These are phyloP conservation scores for Scaptomyza polygonia DNA, from an alignment of 2,888 invertebrate genomes.

Conservation along the genomic window DNA sequence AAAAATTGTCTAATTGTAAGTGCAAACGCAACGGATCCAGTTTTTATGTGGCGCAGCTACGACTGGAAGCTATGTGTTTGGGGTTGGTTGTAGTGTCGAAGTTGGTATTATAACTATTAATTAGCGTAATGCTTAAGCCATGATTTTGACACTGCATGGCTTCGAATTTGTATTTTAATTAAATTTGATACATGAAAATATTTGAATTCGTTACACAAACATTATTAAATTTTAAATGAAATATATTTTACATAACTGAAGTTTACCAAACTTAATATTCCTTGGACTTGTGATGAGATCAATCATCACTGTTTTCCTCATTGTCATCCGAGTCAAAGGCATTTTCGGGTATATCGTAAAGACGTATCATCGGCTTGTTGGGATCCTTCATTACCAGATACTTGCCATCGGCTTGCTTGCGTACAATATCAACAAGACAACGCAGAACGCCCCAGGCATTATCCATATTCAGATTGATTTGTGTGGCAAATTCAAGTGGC, in stretches of 20 bases:
- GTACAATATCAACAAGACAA: constrained; percentile 98
- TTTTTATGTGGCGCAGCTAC: background rate
- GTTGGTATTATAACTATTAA: too few species aligned
- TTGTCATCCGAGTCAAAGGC: constrained; percentile 95
- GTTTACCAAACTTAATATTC: background rate
- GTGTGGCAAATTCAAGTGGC: constrained; percentile 98
- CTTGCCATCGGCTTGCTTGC: constrained; percentile 98
- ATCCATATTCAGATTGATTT: constrained; percentile 99
- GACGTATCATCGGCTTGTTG: constrained; percentile 98
- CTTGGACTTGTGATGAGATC: constrained; percentile 10
- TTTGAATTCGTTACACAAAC: too few species aligned
- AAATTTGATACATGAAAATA: too few species aligned
- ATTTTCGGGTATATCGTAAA: constrained; percentile 99
- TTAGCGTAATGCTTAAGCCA: too few species aligned
- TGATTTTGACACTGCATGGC: background rate
- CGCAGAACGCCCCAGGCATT: constrained; percentile 99
- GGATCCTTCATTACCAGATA: constrained; percentile 99
- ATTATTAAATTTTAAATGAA: too few species aligned
- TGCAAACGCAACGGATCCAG: background rate
- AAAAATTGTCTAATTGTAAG: background rate
- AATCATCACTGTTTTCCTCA: constrained; percentile 65
- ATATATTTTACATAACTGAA: background rate
- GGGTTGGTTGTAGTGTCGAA: background rate
- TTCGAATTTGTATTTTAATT: too few species aligned
- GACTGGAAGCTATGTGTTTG: background rate